These are phyloP conservation scores for Porites lobata DNA, from an alignment of 92 coral and sea anemone species.

Conservation along the genomic window DNA sequence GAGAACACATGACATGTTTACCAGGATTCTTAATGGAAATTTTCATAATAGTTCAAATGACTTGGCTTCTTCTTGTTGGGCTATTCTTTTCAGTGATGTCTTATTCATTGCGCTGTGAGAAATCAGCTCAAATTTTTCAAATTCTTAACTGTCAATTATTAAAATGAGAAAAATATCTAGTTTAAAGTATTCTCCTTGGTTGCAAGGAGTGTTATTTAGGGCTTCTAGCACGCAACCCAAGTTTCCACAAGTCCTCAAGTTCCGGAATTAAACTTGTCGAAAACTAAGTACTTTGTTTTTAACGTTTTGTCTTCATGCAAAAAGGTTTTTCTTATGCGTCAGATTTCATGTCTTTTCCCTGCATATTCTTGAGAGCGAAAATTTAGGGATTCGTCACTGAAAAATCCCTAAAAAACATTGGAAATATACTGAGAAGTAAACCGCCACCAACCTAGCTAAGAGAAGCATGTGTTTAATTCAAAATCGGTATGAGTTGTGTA, in stretches of 20 bases:
- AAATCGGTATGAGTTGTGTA: not conserved
- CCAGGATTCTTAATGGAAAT: no score
- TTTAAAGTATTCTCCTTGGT: not conserved
- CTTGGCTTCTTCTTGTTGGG: no score
- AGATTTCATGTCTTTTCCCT: no score
- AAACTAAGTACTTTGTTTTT: conserved; percentile 5
- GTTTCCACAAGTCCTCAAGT: not conserved
- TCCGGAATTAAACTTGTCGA: not conserved
- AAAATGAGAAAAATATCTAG: not conserved
- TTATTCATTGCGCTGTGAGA: not conserved
- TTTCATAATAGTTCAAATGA: no score
- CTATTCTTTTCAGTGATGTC: no score
- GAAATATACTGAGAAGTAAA: no score
- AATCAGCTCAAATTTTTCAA: not conserved
- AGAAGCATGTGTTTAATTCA: not conserved
- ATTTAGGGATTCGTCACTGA: no score
- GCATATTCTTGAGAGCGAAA: no score
- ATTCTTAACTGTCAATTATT: not conserved
- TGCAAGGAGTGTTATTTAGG: not conserved
- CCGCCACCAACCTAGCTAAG: no score
- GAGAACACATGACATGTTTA: no score
- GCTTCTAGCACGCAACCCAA: not conserved
- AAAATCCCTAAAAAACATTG: no score
- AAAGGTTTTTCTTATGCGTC: no score
- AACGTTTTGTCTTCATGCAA: not conserved